Evolutionary conservation across 2,113 vertebrate species (phyloP).

Genomic region (Nymphicus hollandicus): DNA sequence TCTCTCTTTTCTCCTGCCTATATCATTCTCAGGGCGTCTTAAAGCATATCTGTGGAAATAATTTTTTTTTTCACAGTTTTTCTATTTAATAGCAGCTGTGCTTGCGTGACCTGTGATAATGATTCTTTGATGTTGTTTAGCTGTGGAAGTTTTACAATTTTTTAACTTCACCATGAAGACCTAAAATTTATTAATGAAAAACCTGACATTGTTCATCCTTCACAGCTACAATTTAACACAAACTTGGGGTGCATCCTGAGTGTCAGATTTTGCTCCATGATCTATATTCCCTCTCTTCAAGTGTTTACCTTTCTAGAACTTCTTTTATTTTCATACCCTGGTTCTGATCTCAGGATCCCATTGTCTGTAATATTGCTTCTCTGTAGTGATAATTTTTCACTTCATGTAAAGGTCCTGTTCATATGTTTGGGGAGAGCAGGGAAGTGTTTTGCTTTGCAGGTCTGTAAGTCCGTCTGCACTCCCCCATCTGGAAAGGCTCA

Average conservation of each 20-base stretch:
- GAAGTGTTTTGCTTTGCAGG: background rate
- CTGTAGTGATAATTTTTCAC: background rate
- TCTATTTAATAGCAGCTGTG: background rate
- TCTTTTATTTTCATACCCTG: background rate
- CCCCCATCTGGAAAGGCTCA: conserved; percentile 61
- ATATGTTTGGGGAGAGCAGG: background rate
- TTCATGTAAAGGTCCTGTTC: background rate
- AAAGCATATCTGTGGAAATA: background rate
- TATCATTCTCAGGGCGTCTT: background rate
- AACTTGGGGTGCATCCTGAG: background rate
- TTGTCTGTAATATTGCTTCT: background rate
- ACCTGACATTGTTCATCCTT: background rate
- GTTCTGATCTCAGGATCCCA: background rate
- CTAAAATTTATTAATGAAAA: background rate
- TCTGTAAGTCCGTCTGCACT: background rate
- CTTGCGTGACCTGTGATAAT: background rate
- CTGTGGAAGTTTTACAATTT: background rate
- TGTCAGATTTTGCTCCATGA: background rate
- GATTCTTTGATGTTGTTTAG: background rate
- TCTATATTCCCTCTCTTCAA: background rate
- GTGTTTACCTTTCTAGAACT: background rate
- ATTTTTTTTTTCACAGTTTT: background rate
- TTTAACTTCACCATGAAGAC: background rate
- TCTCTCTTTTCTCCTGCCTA: background rate
- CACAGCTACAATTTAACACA: too few species aligned